phyloP scores from a whole-genome alignment of 2,113 vertebrate species.

The Crotophaga sulcirostris region DNA sequence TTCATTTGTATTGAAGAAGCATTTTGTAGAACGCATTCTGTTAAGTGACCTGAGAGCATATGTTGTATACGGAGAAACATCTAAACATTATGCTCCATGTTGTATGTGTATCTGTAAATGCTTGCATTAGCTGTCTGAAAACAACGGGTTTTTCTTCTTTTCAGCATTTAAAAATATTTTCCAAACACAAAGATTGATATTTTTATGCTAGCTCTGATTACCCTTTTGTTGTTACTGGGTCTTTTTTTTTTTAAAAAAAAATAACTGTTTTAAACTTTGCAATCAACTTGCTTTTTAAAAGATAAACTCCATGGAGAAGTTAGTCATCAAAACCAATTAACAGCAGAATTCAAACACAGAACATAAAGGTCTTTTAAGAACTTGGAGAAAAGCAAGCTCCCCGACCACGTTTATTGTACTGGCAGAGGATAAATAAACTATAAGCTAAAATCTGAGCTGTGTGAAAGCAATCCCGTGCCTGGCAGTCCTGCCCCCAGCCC shows the following conservation, averaged over 20 bases:
- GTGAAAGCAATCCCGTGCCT: background rate
- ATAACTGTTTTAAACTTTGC: constrained; percentile 31
- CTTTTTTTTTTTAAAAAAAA: background rate
- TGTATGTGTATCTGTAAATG: constrained; percentile 79
- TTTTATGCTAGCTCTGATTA: constrained; percentile 66
- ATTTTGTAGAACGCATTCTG: constrained; percentile 78
- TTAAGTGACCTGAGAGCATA: constrained; percentile 83
- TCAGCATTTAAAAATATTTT: constrained; percentile 72
- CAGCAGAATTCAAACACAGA: constrained; percentile 36
- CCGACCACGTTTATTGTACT: background rate
- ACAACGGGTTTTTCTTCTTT: constrained; percentile 71
- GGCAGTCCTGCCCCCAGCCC: background rate
- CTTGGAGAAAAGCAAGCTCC: constrained; percentile 39
- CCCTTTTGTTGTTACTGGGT: constrained; percentile 28
- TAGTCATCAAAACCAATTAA: constrained; percentile 52
- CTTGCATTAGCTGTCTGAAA: constrained; percentile 82
- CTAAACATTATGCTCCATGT: constrained; percentile 82
- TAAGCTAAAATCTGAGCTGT: background rate
- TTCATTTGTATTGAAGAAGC: constrained; percentile 82
- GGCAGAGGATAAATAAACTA: constrained; percentile 31
- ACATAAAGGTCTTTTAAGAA: constrained; percentile 51
- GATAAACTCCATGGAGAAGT: constrained; percentile 36
- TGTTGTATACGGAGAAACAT: constrained; percentile 81
- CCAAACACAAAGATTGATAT: constrained; percentile 71
- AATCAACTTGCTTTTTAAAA: background rate